Evolutionary conservation across 2,888 invertebrate species (phyloP).

Genomic region (Nephrotoma guestfalica): DNA sequence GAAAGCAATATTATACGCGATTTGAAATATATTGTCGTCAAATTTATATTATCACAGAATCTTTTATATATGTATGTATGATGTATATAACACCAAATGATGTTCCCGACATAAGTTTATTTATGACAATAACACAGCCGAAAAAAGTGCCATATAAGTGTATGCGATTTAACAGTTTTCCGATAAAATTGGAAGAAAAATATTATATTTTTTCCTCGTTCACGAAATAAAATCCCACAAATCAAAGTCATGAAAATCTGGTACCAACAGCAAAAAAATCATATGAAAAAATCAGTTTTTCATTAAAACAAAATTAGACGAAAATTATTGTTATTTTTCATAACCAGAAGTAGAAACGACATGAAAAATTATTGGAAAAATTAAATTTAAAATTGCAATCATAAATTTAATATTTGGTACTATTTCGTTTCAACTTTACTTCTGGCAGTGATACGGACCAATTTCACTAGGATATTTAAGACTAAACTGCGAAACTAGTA

Average conservation of each 20-base stretch:
- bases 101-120: neutral
- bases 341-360: neutral
- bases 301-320: neutral
- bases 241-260: neutral
- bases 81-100: neutral
- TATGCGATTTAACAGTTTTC: neutral
- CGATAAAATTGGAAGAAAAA: neutral
- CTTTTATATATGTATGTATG: neutral
- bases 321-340: neutral
- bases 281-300: neutral
- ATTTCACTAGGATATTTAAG: neutral
- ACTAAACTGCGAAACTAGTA: too few species aligned
- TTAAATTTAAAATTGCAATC: neutral
- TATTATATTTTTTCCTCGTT: neutral
- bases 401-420: neutral
- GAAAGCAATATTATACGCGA: neutral
- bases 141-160: neutral
- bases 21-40: neutral
- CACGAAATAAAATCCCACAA: neutral
- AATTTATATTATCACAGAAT: neutral
- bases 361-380: neutral
- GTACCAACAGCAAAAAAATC: neutral
- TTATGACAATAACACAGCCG: neutral
- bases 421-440: neutral
- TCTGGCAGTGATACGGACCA: neutral